Conservation (phyloP, 2,888 invertebrate species). For the Zygaena filipendulae region DNA sequence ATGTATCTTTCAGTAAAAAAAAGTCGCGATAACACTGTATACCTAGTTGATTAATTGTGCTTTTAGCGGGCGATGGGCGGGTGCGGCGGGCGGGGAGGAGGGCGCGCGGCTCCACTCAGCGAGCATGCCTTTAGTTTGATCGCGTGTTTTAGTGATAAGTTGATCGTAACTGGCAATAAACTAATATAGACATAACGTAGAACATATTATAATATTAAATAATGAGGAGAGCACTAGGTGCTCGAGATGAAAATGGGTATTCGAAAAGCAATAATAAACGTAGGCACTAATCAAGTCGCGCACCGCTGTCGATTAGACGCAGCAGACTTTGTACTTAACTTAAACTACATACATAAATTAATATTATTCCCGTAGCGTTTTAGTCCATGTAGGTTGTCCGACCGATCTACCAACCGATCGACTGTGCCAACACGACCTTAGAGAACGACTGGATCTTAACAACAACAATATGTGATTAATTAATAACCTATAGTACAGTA, state of each 20-base stretch:
- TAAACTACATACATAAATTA: constrained; percentile 10
- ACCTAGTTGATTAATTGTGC: no score
- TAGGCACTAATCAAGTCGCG: constrained; percentile 54
- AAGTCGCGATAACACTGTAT: no score
- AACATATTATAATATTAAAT: constrained; percentile 35
- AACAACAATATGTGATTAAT: no score
- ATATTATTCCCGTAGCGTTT: constrained; percentile 32
- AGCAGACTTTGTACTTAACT: constrained; percentile 31
- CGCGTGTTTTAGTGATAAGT: constrained; percentile 47
- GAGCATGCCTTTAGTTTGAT: constrained; percentile 55
- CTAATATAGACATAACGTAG: constrained; percentile 49
- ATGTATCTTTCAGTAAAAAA: no score
- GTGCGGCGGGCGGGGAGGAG: constrained; percentile 31
- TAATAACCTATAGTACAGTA: no score
- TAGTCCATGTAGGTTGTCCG: constrained; percentile 35
- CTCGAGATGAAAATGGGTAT: constrained; percentile 63
- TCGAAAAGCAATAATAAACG: constrained; percentile 69
- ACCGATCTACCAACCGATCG: no score
- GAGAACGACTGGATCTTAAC: no score
- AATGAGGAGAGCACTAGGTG: constrained; percentile 55
- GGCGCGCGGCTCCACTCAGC: constrained; percentile 29
- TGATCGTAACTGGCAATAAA: constrained; percentile 61
- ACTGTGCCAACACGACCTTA: no score
- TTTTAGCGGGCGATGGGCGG: constrained; percentile 27
- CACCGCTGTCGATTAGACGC: constrained; percentile 51